These are phyloP conservation scores for Phalanger gymnotis DNA, from an alignment of 2,797 vertebrate genomes.

Conservation along the genomic window DNA sequence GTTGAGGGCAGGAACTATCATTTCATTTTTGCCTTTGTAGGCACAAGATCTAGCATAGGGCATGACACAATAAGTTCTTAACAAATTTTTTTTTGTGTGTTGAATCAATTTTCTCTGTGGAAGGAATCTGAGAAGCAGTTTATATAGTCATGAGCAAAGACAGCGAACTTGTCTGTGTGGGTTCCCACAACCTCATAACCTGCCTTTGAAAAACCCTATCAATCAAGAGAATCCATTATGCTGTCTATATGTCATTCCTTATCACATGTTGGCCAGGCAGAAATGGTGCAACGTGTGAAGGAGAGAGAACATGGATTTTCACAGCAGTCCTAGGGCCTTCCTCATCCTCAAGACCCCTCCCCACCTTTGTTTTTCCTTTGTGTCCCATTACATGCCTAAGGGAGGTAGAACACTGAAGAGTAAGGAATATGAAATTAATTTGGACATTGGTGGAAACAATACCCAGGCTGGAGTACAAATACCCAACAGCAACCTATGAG, in stretches of 20 bases:
- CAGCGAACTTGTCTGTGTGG: not conserved
- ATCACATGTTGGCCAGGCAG: not conserved
- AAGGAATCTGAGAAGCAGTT: not conserved
- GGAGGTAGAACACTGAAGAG: not conserved
- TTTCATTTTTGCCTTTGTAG: not conserved
- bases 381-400: not conserved
- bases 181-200: conserved; percentile 3
- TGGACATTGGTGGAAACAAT: conserved; percentile 11
- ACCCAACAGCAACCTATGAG: not conserved
- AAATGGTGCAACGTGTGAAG: not conserved
- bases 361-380: not conserved
- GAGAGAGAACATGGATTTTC: not conserved
- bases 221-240: not conserved
- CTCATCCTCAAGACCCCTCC: not conserved
- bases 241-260: not conserved
- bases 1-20: not conserved
- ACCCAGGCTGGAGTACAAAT: not conserved
- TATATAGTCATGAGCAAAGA: not conserved
- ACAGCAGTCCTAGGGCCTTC: not conserved
- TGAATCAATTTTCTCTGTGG: not conserved
- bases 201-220: conserved; percentile 12
- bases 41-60: not conserved
- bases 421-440: not conserved
- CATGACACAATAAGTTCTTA: not conserved
- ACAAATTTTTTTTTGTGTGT: not conserved